Percentiles rank a stretch among this genome's conserved stretches.
Evolutionary conservation across 2,797 vertebrate species (phyloP).

Genomic region (Anabacerthia variegaticeps): DNA sequence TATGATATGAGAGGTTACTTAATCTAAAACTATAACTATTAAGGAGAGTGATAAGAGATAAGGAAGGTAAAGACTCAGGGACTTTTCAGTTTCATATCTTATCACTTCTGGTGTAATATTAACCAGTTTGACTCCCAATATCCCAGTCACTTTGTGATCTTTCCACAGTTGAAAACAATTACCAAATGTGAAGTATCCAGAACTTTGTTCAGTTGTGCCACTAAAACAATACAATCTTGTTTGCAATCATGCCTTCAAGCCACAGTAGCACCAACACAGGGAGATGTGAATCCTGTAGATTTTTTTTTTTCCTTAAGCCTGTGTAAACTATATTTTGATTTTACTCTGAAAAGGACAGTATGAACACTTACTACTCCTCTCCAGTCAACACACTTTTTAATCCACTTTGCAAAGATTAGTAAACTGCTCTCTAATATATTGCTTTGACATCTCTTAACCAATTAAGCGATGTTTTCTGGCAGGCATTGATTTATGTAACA

Average conservation of each 20-base stretch:
- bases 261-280: neutral
- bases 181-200: slow-evolving; percentile 49
- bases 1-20: slow-evolving; percentile 64
- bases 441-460: slow-evolving; percentile 7
- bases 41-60: slow-evolving; percentile 69
- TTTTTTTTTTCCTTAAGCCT: neutral
- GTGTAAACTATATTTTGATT: neutral
- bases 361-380: neutral
- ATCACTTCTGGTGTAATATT: slow-evolving; percentile 69
- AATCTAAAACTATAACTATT: slow-evolving; percentile 71
- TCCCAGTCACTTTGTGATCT: slow-evolving; percentile 49
- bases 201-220: slow-evolving; percentile 65
- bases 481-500: slow-evolving; percentile 6
- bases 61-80: slow-evolving; percentile 71
- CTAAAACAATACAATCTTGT: neutral
- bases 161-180: slow-evolving; percentile 53
- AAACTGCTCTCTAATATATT: slow-evolving; percentile 11
- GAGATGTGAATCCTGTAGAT: neutral
- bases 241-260: neutral
- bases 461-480: neutral
- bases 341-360: neutral
- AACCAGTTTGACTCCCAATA: slow-evolving; percentile 61
- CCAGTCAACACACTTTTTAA: neutral
- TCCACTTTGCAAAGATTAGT: neutral
- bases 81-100: slow-evolving; percentile 69